Evolutionary conservation across 2,113 vertebrate species (phyloP), one percentile per base, ranked within the genome.

Genomic region (Melanotaenia duboulayi): DNA sequence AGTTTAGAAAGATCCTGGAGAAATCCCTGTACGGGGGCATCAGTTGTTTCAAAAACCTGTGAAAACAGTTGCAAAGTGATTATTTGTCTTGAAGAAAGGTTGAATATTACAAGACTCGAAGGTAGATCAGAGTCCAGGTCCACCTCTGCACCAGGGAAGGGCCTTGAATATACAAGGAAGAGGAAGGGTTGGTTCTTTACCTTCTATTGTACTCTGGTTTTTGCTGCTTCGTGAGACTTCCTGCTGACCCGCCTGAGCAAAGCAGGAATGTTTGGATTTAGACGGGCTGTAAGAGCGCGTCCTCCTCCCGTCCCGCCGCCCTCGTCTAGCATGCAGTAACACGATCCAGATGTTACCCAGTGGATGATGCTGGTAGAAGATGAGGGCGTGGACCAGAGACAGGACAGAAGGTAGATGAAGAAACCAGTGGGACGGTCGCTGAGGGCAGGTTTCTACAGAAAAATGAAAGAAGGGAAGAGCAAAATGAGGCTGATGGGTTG

Each of bases 261-360:
- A 54, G 78, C 72, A 76, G 80, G 79, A 82, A 78, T 83, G 76
- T 85, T 80, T 81, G 71, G 76, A 60, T 71, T 74, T 46, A 58
- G 52, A 83, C 44, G 78, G 42, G 55, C 19, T 6, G 13, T 61
- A 60, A 28, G 58, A 70, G 65, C 42, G 23, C 48, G 44, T 66
- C 19, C 50, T 76, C 69, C 73, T 71, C 55, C 55, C 42, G 28
- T 39, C 68, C 67, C 59, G 55, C 48, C 16, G 1, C 52, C 49
- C 39, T 59, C 46, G n/a, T 56, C 22, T 46, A 56, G n/a, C 44
- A 39, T 64, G 59, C 70, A 23, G 23, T 90, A 90, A 91, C 87
- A 44, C 5, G 40, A 76, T 65, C 73, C 92, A 93, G 86, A 92
- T 90, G 90, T 88, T 46, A 25, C 44, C 67, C 49, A 14, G 9